These are phyloP conservation scores for Myoxocephalus aenaeus DNA, from an alignment of 2,797 vertebrate species.

Conservation along the genomic window DNA sequence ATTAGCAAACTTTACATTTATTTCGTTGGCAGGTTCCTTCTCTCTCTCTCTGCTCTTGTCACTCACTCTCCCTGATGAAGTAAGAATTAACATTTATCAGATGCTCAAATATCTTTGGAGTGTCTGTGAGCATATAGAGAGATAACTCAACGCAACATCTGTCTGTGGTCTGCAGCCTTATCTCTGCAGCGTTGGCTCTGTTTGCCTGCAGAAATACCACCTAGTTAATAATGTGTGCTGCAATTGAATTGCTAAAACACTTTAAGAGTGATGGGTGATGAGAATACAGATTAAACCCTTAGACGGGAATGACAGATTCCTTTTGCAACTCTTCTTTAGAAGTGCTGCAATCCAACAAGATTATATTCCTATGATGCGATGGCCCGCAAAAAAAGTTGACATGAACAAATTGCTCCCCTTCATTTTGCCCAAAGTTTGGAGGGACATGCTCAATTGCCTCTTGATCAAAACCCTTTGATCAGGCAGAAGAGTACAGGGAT, in stretches of 20 bases:
- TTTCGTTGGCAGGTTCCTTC: conserved; percentile 1
- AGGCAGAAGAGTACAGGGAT: background rate
- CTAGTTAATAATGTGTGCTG: conserved; percentile 52
- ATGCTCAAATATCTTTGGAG: conserved; percentile 57
- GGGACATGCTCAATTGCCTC: conserved; percentile 8
- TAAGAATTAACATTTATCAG: conserved; percentile 54
- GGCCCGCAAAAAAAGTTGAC: conserved; percentile 14
- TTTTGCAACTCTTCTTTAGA: conserved; percentile 19
- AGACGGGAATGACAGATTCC: conserved; percentile 14
- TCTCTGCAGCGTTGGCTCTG: conserved; percentile 43
- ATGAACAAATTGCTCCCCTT: conserved; percentile 19
- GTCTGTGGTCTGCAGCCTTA: conserved; percentile 54
- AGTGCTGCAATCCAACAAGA: conserved; percentile 17
- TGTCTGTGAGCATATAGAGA: conserved; percentile 42
- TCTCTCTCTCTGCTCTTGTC: conserved; percentile 1
- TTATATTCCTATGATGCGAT: conserved; percentile 14
- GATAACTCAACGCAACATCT: conserved; percentile 49
- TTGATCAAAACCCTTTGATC: conserved; percentile 23
- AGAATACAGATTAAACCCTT: conserved; percentile 48
- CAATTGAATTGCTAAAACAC: conserved; percentile 56
- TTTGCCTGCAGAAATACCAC: conserved; percentile 63
- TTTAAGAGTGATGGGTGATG: conserved; percentile 20
- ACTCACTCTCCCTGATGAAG: conserved; percentile 39
- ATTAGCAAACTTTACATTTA: conserved; percentile 60
- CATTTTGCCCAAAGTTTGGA: conserved; percentile 22